phyloP scores from a whole-genome alignment of 2,113 vertebrate species.

The Daubentonia madagascariensis region DNA sequence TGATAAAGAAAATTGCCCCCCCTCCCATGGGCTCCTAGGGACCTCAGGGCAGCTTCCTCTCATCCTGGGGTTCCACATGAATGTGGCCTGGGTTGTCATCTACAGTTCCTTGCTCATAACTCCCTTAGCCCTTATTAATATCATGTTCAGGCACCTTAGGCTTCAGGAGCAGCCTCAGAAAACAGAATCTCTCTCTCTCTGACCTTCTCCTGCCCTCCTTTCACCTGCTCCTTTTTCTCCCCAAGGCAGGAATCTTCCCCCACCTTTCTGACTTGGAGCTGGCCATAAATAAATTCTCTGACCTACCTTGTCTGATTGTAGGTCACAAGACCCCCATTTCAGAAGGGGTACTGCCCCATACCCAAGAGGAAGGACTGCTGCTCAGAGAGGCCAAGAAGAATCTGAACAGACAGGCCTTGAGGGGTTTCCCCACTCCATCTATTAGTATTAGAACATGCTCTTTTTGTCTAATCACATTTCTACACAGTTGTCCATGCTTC shows the following conservation, averaged over 20 bases:
- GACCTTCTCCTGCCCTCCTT: background rate
- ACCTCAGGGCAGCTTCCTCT: background rate
- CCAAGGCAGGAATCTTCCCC: background rate
- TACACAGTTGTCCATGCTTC: background rate
- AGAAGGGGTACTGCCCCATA: background rate
- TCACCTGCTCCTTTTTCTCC: background rate
- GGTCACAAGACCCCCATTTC: background rate
- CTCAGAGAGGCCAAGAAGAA: background rate
- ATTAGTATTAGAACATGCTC: background rate
- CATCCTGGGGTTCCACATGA: background rate
- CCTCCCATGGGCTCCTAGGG: background rate
- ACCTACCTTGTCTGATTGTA: background rate
- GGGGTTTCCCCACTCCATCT: background rate
- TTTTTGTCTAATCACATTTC: background rate
- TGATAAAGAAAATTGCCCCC: background rate
- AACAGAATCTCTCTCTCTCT: background rate
- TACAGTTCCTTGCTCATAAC: background rate
- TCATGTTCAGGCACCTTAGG: background rate
- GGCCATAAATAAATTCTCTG: background rate
- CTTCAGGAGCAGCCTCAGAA: background rate
- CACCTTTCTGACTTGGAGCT: background rate
- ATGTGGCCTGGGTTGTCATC: background rate
- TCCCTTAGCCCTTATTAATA: background rate
- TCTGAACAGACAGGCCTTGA: background rate
- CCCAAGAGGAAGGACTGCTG: background rate